These are phyloP conservation scores for Caenorhabditis angaria DNA, from an alignment of 2,888 invertebrate species.

Conservation along the genomic window DNA sequence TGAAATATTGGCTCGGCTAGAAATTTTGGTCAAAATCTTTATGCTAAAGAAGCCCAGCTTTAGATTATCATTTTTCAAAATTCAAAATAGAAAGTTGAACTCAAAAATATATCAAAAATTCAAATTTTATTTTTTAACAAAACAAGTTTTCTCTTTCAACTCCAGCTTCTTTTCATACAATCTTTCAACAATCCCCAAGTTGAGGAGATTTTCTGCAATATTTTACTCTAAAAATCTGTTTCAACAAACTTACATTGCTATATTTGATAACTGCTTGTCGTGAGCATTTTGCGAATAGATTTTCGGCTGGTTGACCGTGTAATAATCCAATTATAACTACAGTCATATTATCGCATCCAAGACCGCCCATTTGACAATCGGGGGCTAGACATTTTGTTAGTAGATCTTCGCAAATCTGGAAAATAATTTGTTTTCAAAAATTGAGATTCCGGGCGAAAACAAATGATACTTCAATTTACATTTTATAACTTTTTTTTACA, in stretches of 20 bases:
- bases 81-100: too few relatives aligned
- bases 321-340: constrained; percentile 73
- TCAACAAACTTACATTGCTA: constrained; percentile 2
- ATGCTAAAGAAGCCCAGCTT: too few relatives aligned
- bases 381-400: constrained; percentile 95
- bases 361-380: constrained; percentile 93
- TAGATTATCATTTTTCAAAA: too few relatives aligned
- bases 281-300: constrained; percentile 42
- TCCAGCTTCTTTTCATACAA: too few relatives aligned
- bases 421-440: constrained; percentile 3
- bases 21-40: too few relatives aligned
- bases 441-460: too few relatives aligned
- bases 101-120: neutral
- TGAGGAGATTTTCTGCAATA: too few relatives aligned
- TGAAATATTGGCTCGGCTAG: too few relatives aligned
- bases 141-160: too few relatives aligned
- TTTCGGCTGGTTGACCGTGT: constrained; percentile 44
- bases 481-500: neutral
- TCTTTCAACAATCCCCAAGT: too few relatives aligned
- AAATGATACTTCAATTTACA: neutral
- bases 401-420: constrained; percentile 88
- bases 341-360: constrained; percentile 98
- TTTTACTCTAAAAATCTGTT: too few relatives aligned
- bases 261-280: constrained; percentile 38
- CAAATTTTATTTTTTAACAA: neutral